Base-by-base conservation (phyloP, 2,797 vertebrate genomes). In the Falco cherrug region DNA sequence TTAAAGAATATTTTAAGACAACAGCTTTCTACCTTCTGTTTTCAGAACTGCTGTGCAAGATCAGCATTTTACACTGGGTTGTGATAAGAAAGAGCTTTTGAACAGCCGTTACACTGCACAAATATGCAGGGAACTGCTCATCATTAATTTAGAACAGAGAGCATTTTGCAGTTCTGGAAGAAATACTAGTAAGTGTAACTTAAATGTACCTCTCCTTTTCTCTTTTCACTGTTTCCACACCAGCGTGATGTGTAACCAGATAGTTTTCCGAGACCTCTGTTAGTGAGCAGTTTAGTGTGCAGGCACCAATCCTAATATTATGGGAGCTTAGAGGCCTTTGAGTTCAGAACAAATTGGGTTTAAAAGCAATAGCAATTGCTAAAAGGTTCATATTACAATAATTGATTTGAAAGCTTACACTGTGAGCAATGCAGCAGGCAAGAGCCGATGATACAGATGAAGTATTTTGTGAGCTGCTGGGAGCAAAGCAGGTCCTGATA, bases 351-450 rank as follows among this genome's bases (percentile, higher is more conserved):
- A 87, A 92, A 85, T 85, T 89, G 37, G 57, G 87, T 94, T 89
- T 71, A 89, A 95, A 95, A 94, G 68, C 64, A 89, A 83, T 61
- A 83, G 53, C 45, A 57, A 77, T 92, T 85, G 53, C 80, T 93
- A 15, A 74, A 85, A 93, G 53, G 75, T 50, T 94, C 1, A 0
- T 39, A 31, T 89, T 83, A 53, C 81, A 80, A 7, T 74, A 90
- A 64, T 22, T 75, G 75, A 18, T 87, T 83, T 70, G 78, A 68
- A 96, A 91, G 61, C 67, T 84, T 80, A 51, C 14, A 18, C 33
- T 64, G 53, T 37, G 37, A 83, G 57, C 1, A 1, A 21, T 9
- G 75, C 64, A 41, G 45, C 45, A 18, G 29, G 71, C 53, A 60
- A 89, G 68, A 93, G 29, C 6, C 1, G 3, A 51, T 51, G 45